Conservation (phyloP, 2,797 vertebrate species). For the Rhynchonycteris naso region DNA sequence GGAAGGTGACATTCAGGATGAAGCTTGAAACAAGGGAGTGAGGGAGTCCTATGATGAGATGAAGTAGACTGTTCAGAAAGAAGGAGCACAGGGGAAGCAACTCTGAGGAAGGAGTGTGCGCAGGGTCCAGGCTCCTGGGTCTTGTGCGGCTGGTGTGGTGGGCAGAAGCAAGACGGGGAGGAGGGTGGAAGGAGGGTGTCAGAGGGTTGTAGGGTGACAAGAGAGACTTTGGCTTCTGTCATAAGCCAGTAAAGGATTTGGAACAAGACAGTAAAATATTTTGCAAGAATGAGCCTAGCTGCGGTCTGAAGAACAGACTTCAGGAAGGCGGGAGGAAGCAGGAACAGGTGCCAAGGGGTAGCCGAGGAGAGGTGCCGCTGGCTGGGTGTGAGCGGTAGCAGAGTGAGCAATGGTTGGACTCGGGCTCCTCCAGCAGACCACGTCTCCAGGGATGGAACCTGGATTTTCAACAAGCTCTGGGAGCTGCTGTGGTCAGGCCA, state of each 20-base stretch:
- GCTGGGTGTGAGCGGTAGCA: accelerated
- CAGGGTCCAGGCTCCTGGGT: background rate
- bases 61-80: background rate
- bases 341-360: background rate
- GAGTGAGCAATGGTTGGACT: background rate
- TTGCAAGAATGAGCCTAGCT: background rate
- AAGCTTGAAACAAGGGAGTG: background rate
- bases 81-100: background rate
- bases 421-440: background rate
- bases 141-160: background rate
- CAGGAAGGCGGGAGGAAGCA: background rate
- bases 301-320: background rate
- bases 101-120: background rate
- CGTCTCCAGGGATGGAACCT: background rate
- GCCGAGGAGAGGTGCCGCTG: background rate
- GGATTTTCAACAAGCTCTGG: background rate
- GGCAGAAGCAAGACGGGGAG: background rate
- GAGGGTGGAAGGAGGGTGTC: background rate
- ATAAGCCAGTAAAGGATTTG: background rate
- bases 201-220: background rate
- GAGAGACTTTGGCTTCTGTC: background rate
- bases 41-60: background rate
- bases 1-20: background rate
- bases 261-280: background rate
- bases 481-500: background rate